Evolutionary conservation across 2,797 vertebrate genomes (phyloP), one percentile per base, ranked within the genome.

Genomic region (Mormyrus proboscirostris): DNA sequence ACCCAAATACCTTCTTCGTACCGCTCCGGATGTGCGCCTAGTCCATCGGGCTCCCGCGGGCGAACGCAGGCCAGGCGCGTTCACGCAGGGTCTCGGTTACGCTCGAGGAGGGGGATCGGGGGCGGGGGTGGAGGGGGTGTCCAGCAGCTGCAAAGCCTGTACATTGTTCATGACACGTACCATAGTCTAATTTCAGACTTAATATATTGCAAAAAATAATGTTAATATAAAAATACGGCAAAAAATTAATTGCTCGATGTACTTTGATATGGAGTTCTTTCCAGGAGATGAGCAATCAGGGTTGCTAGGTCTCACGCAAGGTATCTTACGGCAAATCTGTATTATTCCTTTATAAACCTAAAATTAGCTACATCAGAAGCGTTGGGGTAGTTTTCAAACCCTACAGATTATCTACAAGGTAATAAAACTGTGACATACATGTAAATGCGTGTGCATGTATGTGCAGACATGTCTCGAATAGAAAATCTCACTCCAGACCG

Each of bases 41-140:
- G 92, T 95, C 95, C 96, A 95, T 93, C 94, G 90, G 94, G 16
- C 83, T 92, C 93, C 89, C 55, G 19, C 90, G 65, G n/a, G 38
- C 88, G n/a, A 47, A 7, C 49, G 88, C 85, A 53, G 16, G 41
- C 87, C 62, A 73, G 29, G 57, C 79, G 55, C 83, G 53, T 91
- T 90, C 91, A 51, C 83, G n/a, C 83, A 29, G 41, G 83, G 47
- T 79, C 38, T 79, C 38, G 73, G 38, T 44, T 79, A 79, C 73
- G 1, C 29, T 50, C 50, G 51, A 33, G 25, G 25, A 57, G 49
- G 84, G 49, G 9, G 16, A 83, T n/a, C 12, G 22, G 7, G 9
- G 82, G 41, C 7, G 25, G 25, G 16, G 25, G 25, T 5, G 12
- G 33, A 25, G 25, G 51, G 8, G 69, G 12, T 14, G 29, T 41